Evolutionary conservation across 2,113 vertebrate species (phyloP), one percentile per base, ranked within the genome.

Genomic region (Argyrosomus japonicus): DNA sequence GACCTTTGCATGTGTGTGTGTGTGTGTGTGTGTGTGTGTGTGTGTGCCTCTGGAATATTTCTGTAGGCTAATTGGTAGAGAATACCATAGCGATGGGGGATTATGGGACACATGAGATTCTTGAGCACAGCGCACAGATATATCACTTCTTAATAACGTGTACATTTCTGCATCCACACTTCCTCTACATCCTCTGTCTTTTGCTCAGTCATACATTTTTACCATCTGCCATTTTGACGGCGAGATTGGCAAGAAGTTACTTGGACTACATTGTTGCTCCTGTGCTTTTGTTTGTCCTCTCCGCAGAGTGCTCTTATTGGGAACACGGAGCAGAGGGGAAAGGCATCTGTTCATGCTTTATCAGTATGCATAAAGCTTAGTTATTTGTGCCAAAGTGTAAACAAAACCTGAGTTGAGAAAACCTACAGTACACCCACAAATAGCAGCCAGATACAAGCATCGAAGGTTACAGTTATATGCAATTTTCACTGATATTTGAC

Each of bases 291-390:
- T 76, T 68, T 51, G 45, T 68, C 51, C 43, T 67, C 43, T 43
- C 40, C 7, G 1, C 27, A 3, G 48, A 61, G 47, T 6, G 50
- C 19, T 74, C 13, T 72, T 57, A 60, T 79, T 81, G 67, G 75
- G 36, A 58, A 85, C 75, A 60, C 71, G 64, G 75, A 72, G 61
- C 68, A 69, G 64, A 70, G 54, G 51, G 29, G 11, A 50, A 32
- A 51, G n/a, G 45, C 78, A 82, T 85, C 77, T 74, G 61, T 69
- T 90, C 62, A 14, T 43, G 51, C 23, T 76, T 73, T 67, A 71
- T 82, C 77, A 62, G 43, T 67, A 40, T 70, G 75, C 75, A 57
- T 32, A 27, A 47, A 68, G 60, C 63, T 69, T n/a, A 48, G 47
- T 14, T 68, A 61, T 68, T 36, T 47, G 75, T 85, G 82, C 47